Base-by-base conservation (phyloP, 2,113 vertebrate genomes). In the Prietella phreatophila region DNA sequence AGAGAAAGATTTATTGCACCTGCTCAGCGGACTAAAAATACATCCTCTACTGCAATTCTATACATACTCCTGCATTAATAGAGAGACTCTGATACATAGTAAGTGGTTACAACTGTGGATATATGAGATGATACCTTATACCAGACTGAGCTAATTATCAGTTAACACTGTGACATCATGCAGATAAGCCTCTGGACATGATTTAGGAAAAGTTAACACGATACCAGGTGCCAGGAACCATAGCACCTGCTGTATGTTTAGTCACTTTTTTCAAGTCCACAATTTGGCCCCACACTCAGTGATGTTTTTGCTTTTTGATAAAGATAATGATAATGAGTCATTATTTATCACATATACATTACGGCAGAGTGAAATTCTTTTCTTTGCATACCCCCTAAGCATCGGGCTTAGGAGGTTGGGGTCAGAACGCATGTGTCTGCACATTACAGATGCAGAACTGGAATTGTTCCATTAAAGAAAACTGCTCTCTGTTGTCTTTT, bases 11-110 rank as follows among this genome's bases (percentile, higher is more conserved):
- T 85, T 90, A 91, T 88, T 63, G 89, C 91, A 92, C 89, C 91
- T 92, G 89, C 90, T 91, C 69, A 30, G 82, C 69, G 53, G 86
- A 61, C 84, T 92, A 91, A 92, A 92, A 89, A 91, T 91, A 91
- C 80, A 82, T 78, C 73, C 58, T 80, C 56, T 30, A 73, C 71
- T 85, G 86, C 63, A 88, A 89, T 88, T 83, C 89, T 89, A 89
- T 89, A 90, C 89, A 87, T 89, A 83, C 85, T 88, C n/a, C 69
- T 89, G 69, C 85, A 87, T 84, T 91, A 87, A 91, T 65, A 0
- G 67, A 61, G 71, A 86, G 91, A 90, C 87, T 88, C 82, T 63
- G 82, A 82, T 84, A 78, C 71, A 85, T 53, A 82, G 85, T 88
- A 84, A 88, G 69, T 85, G 89, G 78, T 85, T 86, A 87, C 86